phyloP scores from a whole-genome alignment of 2,797 vertebrate genomes.

The Coilia nasus region DNA sequence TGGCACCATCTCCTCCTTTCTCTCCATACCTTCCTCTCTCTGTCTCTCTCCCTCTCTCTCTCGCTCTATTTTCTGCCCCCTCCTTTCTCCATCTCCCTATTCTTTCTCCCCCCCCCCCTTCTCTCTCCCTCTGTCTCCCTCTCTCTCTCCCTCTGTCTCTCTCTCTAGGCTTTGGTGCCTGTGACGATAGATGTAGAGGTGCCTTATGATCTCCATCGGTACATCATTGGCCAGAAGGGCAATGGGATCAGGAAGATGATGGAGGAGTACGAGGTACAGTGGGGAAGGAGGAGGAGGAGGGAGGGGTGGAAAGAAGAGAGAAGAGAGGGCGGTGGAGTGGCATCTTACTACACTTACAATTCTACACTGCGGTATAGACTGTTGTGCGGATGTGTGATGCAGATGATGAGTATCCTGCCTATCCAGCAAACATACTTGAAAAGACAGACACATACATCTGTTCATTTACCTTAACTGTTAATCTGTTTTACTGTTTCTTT shows the following conservation, averaged over 20 bases:
- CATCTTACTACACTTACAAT: too few species aligned
- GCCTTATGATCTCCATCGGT: slow-evolving; percentile 79
- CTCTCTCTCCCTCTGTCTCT: background rate
- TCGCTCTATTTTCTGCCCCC: background rate
- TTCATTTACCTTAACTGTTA: too few species aligned
- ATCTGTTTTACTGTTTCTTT: background rate
- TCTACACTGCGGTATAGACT: too few species aligned
- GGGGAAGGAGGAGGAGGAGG: background rate
- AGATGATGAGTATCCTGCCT: too few species aligned
- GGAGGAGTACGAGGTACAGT: slow-evolving; percentile 80
- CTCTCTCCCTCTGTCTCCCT: background rate
- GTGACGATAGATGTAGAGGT: slow-evolving; percentile 78
- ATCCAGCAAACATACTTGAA: too few species aligned
- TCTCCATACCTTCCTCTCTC: background rate
- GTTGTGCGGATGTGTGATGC: too few species aligned
- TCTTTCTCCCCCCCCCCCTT: background rate
- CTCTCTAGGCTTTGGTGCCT: slow-evolving; percentile 75
- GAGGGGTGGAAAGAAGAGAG: too few species aligned
- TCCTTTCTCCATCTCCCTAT: background rate
- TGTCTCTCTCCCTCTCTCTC: background rate
- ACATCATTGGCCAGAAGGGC: slow-evolving; percentile 84
- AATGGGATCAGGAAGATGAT: slow-evolving; percentile 84
- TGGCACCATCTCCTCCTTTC: background rate
- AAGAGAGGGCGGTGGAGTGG: too few species aligned
- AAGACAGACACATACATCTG: too few species aligned